A percentile compares a stretch with the other conserved stretches of the same genome.
These are phyloP conservation scores for Pristionchus japonicus DNA, from an alignment of 2,888 invertebrate species.

Conservation along the genomic window DNA sequence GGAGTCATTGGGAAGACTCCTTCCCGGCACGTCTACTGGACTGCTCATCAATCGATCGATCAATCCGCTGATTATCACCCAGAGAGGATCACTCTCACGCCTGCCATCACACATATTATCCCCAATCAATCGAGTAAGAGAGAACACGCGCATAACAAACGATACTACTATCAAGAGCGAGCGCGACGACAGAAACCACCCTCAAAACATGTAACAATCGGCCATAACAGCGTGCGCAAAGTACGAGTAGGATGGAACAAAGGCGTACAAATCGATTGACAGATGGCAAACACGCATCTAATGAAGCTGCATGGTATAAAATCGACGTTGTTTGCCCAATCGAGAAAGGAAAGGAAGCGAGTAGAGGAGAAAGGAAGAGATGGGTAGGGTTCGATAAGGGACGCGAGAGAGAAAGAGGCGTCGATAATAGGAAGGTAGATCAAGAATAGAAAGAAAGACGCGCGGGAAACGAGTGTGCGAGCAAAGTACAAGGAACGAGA, in stretches of 20 bases:
- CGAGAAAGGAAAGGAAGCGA: not conserved
- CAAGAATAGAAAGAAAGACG: not conserved
- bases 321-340: not conserved
- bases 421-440: not conserved
- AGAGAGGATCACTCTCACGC: conserved; percentile 31
- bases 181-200: not conserved
- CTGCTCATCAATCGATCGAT: conserved; percentile 18
- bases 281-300: conserved; percentile 13
- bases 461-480: not conserved
- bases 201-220: conserved; percentile 19
- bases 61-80: not conserved
- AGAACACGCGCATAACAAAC: conserved; percentile 30
- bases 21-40: conserved; percentile 30
- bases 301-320: not conserved
- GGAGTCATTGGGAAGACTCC: conserved; percentile 8
- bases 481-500: conserved; percentile 38
- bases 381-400: conserved; percentile 10
- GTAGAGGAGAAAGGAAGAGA: not conserved
- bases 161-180: not conserved
- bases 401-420: not conserved
- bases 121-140: not conserved
- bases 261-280: not conserved
- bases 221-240: not conserved
- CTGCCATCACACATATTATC: not conserved
- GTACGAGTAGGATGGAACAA: not conserved